Evolutionary conservation across 1,140 invertebrate species (phyloP).

Genomic region (Phocides pigmalion): DNA sequence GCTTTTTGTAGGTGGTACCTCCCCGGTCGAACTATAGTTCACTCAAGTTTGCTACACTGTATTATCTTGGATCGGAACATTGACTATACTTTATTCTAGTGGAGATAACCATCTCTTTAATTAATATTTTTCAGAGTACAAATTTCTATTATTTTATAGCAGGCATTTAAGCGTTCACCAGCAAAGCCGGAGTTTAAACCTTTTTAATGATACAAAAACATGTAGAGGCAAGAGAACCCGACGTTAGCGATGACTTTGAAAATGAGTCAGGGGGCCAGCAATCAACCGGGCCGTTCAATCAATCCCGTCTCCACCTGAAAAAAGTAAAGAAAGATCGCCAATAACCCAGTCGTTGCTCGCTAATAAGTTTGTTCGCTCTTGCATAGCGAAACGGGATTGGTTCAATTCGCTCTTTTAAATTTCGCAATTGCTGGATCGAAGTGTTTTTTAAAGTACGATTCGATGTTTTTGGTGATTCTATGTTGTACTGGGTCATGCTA

Average conservation of each 20-base stretch:
- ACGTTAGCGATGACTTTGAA: slow-evolving; percentile 36
- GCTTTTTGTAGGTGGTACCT: no score
- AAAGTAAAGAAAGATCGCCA: slow-evolving; percentile 65
- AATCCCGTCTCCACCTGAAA: slow-evolving; percentile 57
- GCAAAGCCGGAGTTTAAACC: no score
- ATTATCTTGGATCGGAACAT: no score
- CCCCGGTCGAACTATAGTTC: no score
- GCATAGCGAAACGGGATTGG: slow-evolving; percentile 68
- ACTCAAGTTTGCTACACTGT: no score
- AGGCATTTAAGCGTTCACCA: no score
- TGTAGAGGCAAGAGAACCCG: not conserved
- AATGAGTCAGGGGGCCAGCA: slow-evolving; percentile 56
- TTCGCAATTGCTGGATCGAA: slow-evolving; percentile 62
- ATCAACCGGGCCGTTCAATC: slow-evolving; percentile 62
- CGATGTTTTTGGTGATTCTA: slow-evolving; percentile 32
- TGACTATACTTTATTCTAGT: no score
- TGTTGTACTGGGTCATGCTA: slow-evolving; percentile 32
- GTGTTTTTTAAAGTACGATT: slow-evolving; percentile 49
- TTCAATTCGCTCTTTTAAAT: slow-evolving; percentile 72
- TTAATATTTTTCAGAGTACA: no score
- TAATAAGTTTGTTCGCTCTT: slow-evolving; percentile 78
- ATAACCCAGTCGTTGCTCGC: slow-evolving; percentile 61
- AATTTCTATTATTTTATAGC: no score
- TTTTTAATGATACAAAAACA: not conserved
- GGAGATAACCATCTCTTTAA: no score